Conservation (phyloP, 2,888 invertebrate genomes). For the Cephus rjabovi region DNA sequence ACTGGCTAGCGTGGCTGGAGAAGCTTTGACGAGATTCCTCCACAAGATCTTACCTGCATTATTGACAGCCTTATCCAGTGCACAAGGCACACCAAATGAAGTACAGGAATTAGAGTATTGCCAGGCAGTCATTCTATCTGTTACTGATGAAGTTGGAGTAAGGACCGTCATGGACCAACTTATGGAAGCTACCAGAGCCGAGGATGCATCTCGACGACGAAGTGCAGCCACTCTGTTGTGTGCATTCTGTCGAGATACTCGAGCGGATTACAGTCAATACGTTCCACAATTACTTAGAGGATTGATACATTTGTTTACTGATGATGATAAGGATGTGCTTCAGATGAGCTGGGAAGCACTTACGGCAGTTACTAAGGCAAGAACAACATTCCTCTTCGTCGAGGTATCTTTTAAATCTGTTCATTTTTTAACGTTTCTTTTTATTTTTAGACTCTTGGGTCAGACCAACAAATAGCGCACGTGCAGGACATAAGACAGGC, state of each 20-base stretch:
- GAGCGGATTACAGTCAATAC: conserved; percentile 88
- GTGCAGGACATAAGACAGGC: conserved; percentile 93
- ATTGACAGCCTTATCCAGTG: conserved; percentile 78
- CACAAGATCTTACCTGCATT: conserved; percentile 93
- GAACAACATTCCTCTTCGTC: conserved; percentile 1
- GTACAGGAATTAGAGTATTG: conserved; percentile 89
- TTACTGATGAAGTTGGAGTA: conserved; percentile 88
- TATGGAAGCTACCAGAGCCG: conserved; percentile 79
- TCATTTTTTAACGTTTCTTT: conserved; percentile 7
- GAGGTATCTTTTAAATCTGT: background rate
- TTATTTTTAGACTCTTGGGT: conserved; percentile 76
- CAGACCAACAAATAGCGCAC: conserved; percentile 86
- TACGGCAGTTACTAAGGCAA: conserved; percentile 84
- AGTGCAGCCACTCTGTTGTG: conserved; percentile 90
- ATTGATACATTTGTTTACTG: conserved; percentile 86
- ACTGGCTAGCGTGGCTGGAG: conserved; percentile 94
- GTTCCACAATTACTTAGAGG: conserved; percentile 90
- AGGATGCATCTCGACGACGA: conserved; percentile 75
- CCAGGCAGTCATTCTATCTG: conserved; percentile 91
- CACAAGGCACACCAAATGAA: conserved; percentile 76
- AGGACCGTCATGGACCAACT: conserved; percentile 89
- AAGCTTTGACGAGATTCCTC: conserved; percentile 90
- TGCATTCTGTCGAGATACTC: conserved; percentile 90
- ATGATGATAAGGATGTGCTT: conserved; percentile 82
- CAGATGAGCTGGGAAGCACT: conserved; percentile 93